Evolutionary conservation across 2,797 vertebrate species (phyloP), one percentile per base, ranked within the genome.

Genomic region (Orestias chungarensis): DNA sequence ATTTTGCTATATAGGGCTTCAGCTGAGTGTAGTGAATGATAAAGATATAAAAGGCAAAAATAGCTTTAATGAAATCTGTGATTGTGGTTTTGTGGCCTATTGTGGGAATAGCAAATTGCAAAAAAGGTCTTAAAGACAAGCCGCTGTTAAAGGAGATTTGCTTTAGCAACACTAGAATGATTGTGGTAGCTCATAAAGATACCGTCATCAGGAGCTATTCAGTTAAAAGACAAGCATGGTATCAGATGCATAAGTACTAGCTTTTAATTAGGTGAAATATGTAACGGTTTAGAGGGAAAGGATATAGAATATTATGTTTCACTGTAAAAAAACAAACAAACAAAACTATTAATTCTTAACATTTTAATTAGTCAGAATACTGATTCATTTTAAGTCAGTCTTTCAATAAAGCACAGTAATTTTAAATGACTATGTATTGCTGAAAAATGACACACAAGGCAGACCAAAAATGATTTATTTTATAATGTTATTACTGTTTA

Each of bases 11-110:
- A 46, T 50, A 40, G 35, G 29, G 43, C 73, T 76, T 78, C 72
- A 73, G 71, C 59, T 88, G 79, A 85, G 82, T 82, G 86, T 70
- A 55, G 80, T 71, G 61, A 17, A 66, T 85, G 88, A 82, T 87
- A 79, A 83, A 88, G 78, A 88, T 27, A 73, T 88, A 88, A 93
- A 84, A 80, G 89, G 81, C 88, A 80, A 88, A 91, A 93, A 93
- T 87, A 91, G 82, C 81, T 62, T 68, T 83, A 86, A 92, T 88
- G 82, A 90, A 87, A 89, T 90, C 83, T 76, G 80, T 54, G 79
- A 66, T 73, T 64, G 57, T n/a, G 29, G 47, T 72, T 61, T 68
- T 78, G 67, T 43, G 75, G 76, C 82, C 84, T 85, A 81, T 78
- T 74, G 29, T 23, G 78, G 68, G 83, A 62, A 79, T 75, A 81